phyloP scores from a whole-genome alignment of 2,797 vertebrate genomes.

The Nasua narica region DNA sequence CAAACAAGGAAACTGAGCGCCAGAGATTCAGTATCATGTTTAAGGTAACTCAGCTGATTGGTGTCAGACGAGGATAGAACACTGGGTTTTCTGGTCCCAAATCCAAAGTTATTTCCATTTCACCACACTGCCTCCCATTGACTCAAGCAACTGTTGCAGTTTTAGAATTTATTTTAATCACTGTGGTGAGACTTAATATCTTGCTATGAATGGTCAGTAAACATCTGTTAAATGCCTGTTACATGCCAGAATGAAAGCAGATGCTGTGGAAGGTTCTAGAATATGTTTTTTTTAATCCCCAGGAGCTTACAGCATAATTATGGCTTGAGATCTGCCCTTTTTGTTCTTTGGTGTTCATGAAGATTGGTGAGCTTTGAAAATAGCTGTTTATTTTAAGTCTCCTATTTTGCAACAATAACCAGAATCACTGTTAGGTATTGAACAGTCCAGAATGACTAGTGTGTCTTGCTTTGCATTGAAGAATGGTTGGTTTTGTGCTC shows the following conservation, averaged over 20 bases:
- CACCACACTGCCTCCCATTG: neutral
- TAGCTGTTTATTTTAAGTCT: neutral
- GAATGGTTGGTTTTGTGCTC: neutral
- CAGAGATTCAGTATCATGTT: neutral
- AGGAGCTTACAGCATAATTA: neutral
- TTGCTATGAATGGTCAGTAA: constrained; percentile 1
- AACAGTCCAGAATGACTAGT: neutral
- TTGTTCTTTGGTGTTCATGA: constrained; percentile 3
- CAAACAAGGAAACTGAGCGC: neutral
- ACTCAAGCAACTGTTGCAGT: neutral
- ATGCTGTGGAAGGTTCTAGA: neutral
- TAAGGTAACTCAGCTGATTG: neutral
- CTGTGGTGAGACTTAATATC: neutral
- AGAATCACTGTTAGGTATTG: neutral
- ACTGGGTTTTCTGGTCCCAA: neutral
- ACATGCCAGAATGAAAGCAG: neutral
- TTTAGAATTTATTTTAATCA: constrained; percentile 44
- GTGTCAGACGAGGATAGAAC: neutral
- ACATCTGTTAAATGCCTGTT: neutral
- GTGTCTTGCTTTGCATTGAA: neutral
- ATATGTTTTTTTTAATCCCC: neutral
- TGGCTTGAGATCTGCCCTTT: neutral
- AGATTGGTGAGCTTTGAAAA: constrained; percentile 36
- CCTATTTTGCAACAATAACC: neutral
- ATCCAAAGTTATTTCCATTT: neutral